Evolutionary conservation across 2,888 invertebrate species (phyloP).

Genomic region (Parochlus steinenii): DNA sequence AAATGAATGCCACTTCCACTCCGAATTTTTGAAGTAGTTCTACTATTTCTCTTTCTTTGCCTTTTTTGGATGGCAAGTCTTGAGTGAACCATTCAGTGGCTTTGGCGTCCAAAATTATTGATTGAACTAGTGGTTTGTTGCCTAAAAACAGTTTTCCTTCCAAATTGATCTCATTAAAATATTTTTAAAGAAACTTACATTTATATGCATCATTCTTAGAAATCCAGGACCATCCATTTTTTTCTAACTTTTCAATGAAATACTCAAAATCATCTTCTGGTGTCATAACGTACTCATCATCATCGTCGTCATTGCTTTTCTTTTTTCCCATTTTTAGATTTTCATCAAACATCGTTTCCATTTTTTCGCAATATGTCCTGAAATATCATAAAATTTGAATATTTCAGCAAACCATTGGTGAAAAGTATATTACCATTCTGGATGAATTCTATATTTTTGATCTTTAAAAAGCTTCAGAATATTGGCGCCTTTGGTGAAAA

Average conservation of each 20-base stretch:
- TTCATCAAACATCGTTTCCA: constrained; percentile 8
- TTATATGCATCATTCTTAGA: no score
- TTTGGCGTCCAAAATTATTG: constrained; percentile 47
- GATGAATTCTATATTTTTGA: constrained; percentile 43
- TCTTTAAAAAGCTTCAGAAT: constrained; percentile 38
- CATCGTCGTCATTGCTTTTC: no score
- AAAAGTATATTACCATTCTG: constrained; percentile 36
- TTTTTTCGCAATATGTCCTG: constrained; percentile 9
- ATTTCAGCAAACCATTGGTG: not conserved
- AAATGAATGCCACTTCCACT: constrained; percentile 44
- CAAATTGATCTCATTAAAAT: not conserved
- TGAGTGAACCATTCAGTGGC: constrained; percentile 43
- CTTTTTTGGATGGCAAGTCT: constrained; percentile 28
- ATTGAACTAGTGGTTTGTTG: constrained; percentile 42
- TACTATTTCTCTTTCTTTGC: constrained; percentile 16
- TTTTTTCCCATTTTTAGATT: constrained; percentile 8
- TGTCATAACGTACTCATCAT: constrained; percentile 7
- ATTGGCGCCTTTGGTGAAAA: constrained; percentile 23
- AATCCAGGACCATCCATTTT: constrained; percentile 8
- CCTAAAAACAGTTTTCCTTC: constrained; percentile 25
- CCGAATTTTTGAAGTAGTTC: constrained; percentile 38
- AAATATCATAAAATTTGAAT: no score
- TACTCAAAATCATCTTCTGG: constrained; percentile 7
- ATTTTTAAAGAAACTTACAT: not conserved
- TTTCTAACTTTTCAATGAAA: constrained; percentile 6